phyloP scores from a whole-genome alignment of 2,113 vertebrate genomes.

The Garra rufa region DNA sequence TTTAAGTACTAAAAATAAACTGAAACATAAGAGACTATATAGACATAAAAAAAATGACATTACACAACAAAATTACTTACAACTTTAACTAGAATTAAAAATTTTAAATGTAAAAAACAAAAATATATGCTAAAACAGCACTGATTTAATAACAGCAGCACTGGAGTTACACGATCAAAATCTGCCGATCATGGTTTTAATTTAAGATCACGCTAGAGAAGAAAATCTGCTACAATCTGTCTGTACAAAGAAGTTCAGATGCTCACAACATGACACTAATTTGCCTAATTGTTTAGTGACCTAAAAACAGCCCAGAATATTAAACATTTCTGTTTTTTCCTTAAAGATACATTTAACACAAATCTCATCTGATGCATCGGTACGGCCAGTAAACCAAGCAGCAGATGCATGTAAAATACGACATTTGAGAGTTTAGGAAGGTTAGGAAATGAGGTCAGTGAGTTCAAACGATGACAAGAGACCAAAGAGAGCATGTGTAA shows the following conservation, averaged over 20 bases:
- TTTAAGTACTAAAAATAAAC: no score
- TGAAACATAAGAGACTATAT: no score
- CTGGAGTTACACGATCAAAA: no score
- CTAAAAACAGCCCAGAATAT: not conserved
- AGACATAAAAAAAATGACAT: no score
- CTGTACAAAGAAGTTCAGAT: not conserved
- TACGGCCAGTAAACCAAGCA: not conserved
- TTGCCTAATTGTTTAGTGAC: not conserved
- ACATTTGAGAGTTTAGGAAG: not conserved
- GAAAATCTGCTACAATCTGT: not conserved
- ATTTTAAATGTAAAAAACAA: no score
- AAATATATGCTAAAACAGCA: no score
- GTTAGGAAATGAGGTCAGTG: not conserved
- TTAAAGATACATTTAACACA: not conserved
- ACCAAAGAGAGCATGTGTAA: conserved; percentile 34
- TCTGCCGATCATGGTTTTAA: not conserved
- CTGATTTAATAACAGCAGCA: no score
- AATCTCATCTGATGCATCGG: not conserved
- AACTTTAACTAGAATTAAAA: no score
- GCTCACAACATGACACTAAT: not conserved
- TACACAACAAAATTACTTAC: no score
- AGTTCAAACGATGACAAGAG: not conserved
- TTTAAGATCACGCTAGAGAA: not conserved
- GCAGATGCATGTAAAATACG: not conserved
- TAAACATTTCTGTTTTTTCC: not conserved